phyloP scores from a whole-genome alignment of 2,113 vertebrate genomes.

The Zapornia atra region DNA sequence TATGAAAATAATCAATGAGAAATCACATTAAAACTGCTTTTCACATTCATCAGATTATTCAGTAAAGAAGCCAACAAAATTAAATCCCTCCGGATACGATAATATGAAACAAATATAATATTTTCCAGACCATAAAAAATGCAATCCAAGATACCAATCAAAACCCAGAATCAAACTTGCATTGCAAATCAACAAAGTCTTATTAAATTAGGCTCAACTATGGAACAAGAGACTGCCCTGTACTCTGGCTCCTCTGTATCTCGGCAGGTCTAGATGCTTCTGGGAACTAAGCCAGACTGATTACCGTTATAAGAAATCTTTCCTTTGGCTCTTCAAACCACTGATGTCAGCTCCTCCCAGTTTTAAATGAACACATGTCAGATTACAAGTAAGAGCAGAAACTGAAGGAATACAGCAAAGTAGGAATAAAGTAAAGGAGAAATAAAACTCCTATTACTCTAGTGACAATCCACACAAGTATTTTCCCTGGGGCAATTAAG shows the following conservation, averaged over 20 bases:
- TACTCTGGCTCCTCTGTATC: not conserved
- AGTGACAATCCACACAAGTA: not conserved
- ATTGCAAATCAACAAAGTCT: not conserved
- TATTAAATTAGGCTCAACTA: not conserved
- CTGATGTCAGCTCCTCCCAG: constrained; percentile 21
- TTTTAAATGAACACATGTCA: not conserved
- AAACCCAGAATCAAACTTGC: not conserved
- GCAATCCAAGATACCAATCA: not conserved
- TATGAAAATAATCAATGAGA: constrained; percentile 11
- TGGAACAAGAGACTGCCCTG: not conserved
- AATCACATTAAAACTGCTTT: constrained; percentile 30
- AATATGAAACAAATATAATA: not conserved
- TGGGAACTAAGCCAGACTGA: constrained; percentile 48
- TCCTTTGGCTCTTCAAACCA: constrained; percentile 1
- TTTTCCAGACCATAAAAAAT: not conserved
- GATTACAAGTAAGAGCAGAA: not conserved
- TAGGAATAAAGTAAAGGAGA: not conserved
- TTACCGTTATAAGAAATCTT: constrained; percentile 58
- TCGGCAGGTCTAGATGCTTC: not conserved
- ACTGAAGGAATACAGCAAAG: not conserved
- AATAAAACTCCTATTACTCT: not conserved
- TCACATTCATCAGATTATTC: constrained; percentile 15
- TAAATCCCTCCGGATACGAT: not conserved
- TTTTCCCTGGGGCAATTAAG: not conserved
- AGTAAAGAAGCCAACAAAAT: not conserved